Conservation (phyloP, 2,888 invertebrate species). For the Synergus japonicus region DNA sequence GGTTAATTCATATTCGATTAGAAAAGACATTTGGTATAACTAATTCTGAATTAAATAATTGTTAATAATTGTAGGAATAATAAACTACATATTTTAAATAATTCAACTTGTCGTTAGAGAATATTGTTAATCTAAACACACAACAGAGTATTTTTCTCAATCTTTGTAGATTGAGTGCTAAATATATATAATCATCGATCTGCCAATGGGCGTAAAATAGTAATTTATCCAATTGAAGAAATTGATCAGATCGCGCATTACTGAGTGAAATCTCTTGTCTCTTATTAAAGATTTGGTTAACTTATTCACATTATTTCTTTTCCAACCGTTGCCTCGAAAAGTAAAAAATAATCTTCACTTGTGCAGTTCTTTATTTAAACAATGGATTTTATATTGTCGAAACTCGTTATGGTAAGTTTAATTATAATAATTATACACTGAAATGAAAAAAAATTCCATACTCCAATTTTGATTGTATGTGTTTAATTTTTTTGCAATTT, state of each 20-base stretch:
- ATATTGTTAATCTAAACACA: no score
- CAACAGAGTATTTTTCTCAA: no score
- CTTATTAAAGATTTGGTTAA: background rate
- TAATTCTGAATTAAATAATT: no score
- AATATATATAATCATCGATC: background rate
- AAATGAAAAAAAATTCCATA: background rate
- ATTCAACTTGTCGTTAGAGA: no score
- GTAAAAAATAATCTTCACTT: background rate
- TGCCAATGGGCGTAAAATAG: background rate
- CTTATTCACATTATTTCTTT: background rate
- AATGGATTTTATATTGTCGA: conserved; percentile 53
- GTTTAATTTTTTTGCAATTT: no score
- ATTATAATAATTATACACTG: background rate
- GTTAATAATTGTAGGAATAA: no score
- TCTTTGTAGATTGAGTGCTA: no score
- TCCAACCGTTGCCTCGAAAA: background rate
- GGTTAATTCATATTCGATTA: no score
- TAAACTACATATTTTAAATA: no score
- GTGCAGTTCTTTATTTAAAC: background rate
- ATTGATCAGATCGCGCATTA: background rate
- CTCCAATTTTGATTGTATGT: background rate
- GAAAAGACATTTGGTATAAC: no score
- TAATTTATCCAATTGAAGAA: conserved; percentile 30
- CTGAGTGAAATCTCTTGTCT: background rate
- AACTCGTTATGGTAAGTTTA: conserved; percentile 52